phyloP scores from a whole-genome alignment of 1,140 invertebrate species.

The Neocloeon triangulifer region DNA sequence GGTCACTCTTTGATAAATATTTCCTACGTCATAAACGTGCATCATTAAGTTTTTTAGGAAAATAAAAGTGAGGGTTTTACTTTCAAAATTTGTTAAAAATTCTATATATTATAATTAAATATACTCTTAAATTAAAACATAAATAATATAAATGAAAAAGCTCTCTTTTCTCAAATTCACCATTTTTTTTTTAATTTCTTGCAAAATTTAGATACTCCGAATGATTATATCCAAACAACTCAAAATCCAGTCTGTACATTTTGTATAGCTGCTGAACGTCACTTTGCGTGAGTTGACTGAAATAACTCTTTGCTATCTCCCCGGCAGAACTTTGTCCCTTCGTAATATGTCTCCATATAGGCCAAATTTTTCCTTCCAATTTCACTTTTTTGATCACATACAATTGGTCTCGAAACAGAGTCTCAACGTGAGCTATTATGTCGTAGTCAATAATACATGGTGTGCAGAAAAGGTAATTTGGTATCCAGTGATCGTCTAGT shows the following conservation, averaged over 20 bases:
- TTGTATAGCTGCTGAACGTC: constrained; percentile 35
- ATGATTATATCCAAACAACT: constrained; percentile 26
- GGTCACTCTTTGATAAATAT: too few relatives aligned
- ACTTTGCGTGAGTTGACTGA: constrained; percentile 28
- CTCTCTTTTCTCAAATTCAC: too few relatives aligned
- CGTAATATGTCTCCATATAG: constrained; percentile 18
- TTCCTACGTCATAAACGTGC: too few relatives aligned
- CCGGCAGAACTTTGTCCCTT: constrained; percentile 10
- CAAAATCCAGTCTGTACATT: constrained; percentile 49
- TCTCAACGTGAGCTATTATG: constrained; percentile 38
- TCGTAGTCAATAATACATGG: constrained; percentile 46
- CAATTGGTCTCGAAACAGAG: constrained; percentile 38
- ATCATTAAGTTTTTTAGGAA: too few relatives aligned
- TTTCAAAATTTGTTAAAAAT: too few relatives aligned
- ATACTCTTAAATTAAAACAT: too few relatives aligned
- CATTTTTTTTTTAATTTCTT: constrained; percentile 6
- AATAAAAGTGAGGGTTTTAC: too few relatives aligned
- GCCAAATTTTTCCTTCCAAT: constrained; percentile 23
- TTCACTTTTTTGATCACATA: constrained; percentile 35
- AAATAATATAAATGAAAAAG: too few relatives aligned
- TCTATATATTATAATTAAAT: too few relatives aligned
- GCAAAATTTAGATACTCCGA: constrained; percentile 18
- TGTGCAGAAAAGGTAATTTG: constrained; percentile 44
- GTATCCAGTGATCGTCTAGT: constrained; percentile 45
- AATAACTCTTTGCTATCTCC: constrained; percentile 27